Evolutionary conservation across 2,797 vertebrate genomes (phyloP).

Genomic region (Spheniscus humboldti): DNA sequence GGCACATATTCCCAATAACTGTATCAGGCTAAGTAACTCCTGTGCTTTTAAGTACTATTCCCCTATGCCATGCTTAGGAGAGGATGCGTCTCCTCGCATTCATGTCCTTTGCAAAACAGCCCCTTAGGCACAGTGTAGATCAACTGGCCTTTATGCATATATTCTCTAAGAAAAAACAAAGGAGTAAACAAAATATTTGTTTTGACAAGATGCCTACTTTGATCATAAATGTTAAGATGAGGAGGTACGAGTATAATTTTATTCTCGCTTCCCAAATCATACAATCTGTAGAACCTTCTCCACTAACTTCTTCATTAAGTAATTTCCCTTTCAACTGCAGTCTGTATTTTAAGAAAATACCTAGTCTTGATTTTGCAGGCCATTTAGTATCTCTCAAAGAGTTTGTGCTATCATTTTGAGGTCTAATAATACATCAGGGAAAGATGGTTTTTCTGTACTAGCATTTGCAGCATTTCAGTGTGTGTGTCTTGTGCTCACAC

Average conservation of each 20-base stretch:
- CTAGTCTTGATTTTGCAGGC: not conserved
- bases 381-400: not conserved
- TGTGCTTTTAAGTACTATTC: not conserved
- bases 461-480: not conserved
- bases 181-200: slow-evolving; percentile 2
- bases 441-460: not conserved
- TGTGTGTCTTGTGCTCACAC: not conserved
- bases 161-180: not conserved
- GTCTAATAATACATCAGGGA: not conserved
- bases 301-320: not conserved
- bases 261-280: not conserved
- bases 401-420: not conserved
- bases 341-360: not conserved
- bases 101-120: not conserved
- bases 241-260: not conserved
- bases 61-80: not conserved
- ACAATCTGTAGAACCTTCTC: not conserved
- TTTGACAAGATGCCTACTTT: slow-evolving; percentile 4
- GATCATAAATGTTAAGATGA: not conserved
- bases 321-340: not conserved
- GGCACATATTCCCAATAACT: not conserved
- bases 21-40: not conserved
- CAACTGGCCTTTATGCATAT: not conserved
- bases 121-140: not conserved
- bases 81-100: not conserved